phyloP scores from a whole-genome alignment of 2,113 vertebrate species.

The Taxidea taxus region DNA sequence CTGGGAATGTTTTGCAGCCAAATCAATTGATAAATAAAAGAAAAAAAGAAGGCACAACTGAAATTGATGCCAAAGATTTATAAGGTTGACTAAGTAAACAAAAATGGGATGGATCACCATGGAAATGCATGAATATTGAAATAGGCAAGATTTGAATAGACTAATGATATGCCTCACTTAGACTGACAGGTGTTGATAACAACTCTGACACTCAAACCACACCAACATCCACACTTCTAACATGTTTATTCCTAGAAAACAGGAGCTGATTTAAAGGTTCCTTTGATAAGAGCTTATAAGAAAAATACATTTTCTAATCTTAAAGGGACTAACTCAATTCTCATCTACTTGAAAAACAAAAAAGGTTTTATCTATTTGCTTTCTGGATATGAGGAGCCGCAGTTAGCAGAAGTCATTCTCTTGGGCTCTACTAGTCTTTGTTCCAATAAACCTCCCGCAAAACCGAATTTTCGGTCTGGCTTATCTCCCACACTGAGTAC shows the following conservation, averaged over 20 bases:
- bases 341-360: conserved; percentile 48
- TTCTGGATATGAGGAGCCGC: conserved; percentile 35
- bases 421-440: conserved; percentile 69
- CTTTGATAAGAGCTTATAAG: conserved; percentile 29
- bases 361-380: conserved; percentile 32
- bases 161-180: conserved; percentile 66
- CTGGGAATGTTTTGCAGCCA: conserved; percentile 40
- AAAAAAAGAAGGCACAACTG: not conserved
- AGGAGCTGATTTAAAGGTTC: conserved; percentile 1
- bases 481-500: conserved; percentile 60
- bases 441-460: conserved; percentile 71
- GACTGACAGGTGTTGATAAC: conserved; percentile 76
- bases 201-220: conserved; percentile 61
- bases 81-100: conserved; percentile 75
- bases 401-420: conserved; percentile 53
- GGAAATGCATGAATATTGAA: conserved; percentile 78
- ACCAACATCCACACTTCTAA: conserved; percentile 54
- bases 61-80: conserved; percentile 70
- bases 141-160: conserved; percentile 71
- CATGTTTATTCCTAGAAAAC: conserved; percentile 68
- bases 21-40: conserved; percentile 61
- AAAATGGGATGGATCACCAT: conserved; percentile 70
- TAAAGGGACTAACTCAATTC: conserved; percentile 47
- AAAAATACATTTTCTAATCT: conserved; percentile 36
- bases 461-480: conserved; percentile 61